phyloP scores from a whole-genome alignment of 53 echinoderm and acorn worm genomes.

The Antedon mediterranea region DNA sequence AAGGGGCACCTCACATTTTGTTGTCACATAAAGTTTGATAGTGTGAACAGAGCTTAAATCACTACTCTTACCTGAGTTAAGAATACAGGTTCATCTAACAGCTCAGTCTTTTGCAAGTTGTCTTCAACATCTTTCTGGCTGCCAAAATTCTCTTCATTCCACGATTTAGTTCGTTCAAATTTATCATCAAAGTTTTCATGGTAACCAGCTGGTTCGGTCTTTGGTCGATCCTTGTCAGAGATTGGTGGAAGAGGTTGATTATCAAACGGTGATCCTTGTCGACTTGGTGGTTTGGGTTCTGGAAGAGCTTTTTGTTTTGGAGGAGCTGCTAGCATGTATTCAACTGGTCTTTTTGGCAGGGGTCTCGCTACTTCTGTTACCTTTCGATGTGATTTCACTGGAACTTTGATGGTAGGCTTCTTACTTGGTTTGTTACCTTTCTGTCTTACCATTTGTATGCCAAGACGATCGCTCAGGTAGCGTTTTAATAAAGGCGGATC shows the following conservation, averaged over 20 bases:
- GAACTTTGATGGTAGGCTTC: conserved; percentile 47
- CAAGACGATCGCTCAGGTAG: conserved; percentile 64
- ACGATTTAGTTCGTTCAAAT: conserved; percentile 42
- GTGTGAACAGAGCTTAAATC: too few species aligned
- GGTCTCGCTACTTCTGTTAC: conserved; percentile 68
- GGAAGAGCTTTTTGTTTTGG: not conserved
- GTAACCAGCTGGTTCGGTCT: conserved; percentile 25
- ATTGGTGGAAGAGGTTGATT: conserved; percentile 72
- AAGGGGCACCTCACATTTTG: too few species aligned
- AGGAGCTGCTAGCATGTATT: conserved; percentile 63
- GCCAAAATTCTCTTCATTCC: conserved; percentile 49
- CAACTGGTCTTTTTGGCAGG: conserved; percentile 68
- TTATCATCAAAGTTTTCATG: conserved; percentile 2
- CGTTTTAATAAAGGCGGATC: conserved; percentile 82
- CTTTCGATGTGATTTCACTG: conserved; percentile 60
- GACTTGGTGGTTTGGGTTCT: not conserved
- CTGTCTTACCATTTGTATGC: conserved; percentile 50
- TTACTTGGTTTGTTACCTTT: conserved; percentile 7
- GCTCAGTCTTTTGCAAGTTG: not conserved
- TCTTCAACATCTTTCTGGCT: conserved; percentile 8
- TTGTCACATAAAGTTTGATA: too few species aligned
- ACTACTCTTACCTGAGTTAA: conserved; percentile 61
- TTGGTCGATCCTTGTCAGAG: conserved; percentile 9
- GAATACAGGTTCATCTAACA: conserved; percentile 75
- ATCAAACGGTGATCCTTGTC: conserved; percentile 6